These are phyloP conservation scores for Ochropleura plecta DNA, from an alignment of 2,888 invertebrate species.

Conservation along the genomic window DNA sequence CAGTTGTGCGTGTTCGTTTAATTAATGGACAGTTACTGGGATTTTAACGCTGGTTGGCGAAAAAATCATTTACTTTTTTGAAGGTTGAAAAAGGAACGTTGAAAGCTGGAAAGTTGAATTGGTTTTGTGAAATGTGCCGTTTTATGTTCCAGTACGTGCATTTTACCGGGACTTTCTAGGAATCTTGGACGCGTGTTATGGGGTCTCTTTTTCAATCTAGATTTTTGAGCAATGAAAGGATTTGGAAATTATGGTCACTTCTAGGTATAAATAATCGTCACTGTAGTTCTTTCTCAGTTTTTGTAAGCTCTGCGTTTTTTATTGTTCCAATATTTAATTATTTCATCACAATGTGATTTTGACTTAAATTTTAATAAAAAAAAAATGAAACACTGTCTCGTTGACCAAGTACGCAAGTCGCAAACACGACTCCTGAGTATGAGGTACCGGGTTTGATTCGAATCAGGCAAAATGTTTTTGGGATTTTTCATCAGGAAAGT, in stretches of 20 bases:
- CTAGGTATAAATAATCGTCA: not conserved
- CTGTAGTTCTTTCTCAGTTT: not conserved
- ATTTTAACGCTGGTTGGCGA: constrained; percentile 35
- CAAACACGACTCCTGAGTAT: no score
- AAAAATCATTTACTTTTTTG: constrained; percentile 12
- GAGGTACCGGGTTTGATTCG: no score
- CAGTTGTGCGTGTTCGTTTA: constrained; percentile 49
- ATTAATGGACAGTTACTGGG: constrained; percentile 44
- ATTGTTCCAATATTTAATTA: not conserved
- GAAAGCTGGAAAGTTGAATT: constrained; percentile 1
- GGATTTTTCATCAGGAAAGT: no score
- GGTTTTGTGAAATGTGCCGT: not conserved
- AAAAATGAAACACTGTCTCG: no score
- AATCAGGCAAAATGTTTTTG: no score
- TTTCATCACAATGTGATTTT: not conserved
- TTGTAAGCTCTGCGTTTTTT: not conserved
- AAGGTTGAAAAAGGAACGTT: constrained; percentile 5
- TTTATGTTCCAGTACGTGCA: not conserved
- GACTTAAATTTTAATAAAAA: not conserved
- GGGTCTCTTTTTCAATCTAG: not conserved
- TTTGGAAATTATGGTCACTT: not conserved
- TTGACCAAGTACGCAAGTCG: no score
- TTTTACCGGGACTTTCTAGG: not conserved
- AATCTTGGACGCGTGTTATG: not conserved
- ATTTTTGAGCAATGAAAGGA: not conserved